These are phyloP conservation scores for Phoxinus dragarum DNA, from an alignment of 2,797 vertebrate genomes.

Conservation along the genomic window DNA sequence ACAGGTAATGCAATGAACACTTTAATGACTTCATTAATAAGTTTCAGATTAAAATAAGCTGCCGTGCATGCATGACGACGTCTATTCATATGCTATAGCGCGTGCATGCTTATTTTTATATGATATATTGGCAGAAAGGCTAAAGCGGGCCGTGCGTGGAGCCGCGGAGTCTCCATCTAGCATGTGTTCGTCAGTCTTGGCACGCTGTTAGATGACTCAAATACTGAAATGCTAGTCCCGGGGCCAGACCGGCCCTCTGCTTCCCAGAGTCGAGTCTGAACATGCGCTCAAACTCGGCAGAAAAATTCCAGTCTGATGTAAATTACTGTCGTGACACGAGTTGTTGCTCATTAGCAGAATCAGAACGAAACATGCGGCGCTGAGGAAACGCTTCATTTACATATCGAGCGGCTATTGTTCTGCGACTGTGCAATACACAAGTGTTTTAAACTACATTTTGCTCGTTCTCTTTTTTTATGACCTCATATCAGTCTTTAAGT, in stretches of 20 bases:
- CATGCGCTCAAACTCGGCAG: constrained; percentile 39
- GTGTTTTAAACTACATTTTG: not conserved
- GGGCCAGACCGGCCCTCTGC: constrained; percentile 29
- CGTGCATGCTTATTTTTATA: constrained; percentile 4
- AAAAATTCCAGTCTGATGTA: constrained; percentile 51
- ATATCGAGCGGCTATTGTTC: no score
- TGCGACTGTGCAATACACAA: no score
- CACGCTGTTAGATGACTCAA: constrained; percentile 34
- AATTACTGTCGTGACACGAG: constrained; percentile 37
- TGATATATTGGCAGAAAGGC: not conserved
- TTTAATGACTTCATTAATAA: not conserved
- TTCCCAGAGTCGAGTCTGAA: constrained; percentile 38
- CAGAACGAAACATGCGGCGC: not conserved
- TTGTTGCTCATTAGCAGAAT: not conserved
- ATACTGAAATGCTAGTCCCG: constrained; percentile 48
- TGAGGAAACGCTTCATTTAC: not conserved
- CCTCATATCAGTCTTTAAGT: not conserved
- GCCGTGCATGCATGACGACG: no score
- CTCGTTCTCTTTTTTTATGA: not conserved
- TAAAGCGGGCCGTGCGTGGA: constrained; percentile 13
- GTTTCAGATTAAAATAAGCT: not conserved
- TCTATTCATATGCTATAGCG: not conserved
- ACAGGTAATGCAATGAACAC: not conserved
- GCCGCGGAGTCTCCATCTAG: constrained; percentile 14
- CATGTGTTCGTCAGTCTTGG: constrained; percentile 35